phyloP scores from a whole-genome alignment of 2,888 invertebrate species.

The Drosophila fungiperda region DNA sequence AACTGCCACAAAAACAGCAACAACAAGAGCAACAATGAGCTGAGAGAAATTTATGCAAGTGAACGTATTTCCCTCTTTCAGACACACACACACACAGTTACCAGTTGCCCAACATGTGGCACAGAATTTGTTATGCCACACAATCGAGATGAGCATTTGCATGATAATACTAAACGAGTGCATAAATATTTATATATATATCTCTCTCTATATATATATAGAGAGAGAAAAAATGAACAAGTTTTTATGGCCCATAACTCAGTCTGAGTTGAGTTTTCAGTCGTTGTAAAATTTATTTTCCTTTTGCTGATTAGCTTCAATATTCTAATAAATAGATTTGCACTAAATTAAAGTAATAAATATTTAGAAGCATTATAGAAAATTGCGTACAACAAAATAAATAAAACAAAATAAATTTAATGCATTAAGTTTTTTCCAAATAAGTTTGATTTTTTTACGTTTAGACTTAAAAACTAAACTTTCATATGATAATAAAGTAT shows the following conservation, averaged over 20 bases:
- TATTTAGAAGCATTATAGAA: background rate
- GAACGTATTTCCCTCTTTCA: conserved; percentile 59
- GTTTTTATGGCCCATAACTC: conserved; percentile 15
- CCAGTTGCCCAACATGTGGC: conserved; percentile 48
- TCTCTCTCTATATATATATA: background rate
- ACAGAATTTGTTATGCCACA: conserved; percentile 44
- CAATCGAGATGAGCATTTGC: conserved; percentile 25
- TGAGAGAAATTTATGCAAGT: conserved; percentile 69
- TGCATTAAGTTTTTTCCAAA: background rate
- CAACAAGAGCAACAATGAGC: conserved; percentile 32
- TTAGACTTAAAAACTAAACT: background rate
- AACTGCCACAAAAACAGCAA: conserved; percentile 49
- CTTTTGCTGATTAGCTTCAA: background rate
- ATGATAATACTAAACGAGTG: conserved; percentile 32
- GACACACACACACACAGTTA: background rate
- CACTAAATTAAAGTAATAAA: background rate
- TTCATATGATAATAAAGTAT: background rate
- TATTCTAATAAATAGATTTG: background rate
- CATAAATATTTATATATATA: conserved; percentile 21
- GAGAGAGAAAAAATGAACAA: conserved; percentile 13
- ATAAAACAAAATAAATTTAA: background rate
- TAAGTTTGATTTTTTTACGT: background rate
- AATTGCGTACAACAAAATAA: background rate
- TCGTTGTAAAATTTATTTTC: conserved; percentile 2
- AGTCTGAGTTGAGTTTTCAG: conserved; percentile 5